Evolutionary conservation across 2,797 vertebrate genomes (phyloP), one percentile per base, ranked within the genome.

Genomic region (Rachycentron canadum): DNA sequence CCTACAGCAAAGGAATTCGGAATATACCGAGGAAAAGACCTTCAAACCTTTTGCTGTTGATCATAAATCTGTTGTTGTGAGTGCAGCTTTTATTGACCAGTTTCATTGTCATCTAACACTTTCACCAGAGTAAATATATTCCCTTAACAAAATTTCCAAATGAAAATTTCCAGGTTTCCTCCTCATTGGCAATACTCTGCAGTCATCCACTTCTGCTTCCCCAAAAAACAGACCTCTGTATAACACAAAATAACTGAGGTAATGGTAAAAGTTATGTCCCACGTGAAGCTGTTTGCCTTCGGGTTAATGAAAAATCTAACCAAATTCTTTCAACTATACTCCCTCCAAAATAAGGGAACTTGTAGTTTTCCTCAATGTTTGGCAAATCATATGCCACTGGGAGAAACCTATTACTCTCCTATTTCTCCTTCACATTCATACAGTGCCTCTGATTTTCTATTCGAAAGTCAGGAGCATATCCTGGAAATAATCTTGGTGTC

Each of bases 1-100:
- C 2, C 63, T 60, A 19, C n/a, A 13, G 66, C 56, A 69, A 50
- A 73, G 36, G 55, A 77, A 79, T 71, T 45, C 53, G 0, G 13
- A 70, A 17, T 12, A 14, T n/a, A 56, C 38, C 38, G 45, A 62
- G 56, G 30, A 40, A 45, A 40, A 73, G 28, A 57, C 3, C 8
- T 72, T 56, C 19, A 30, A 63, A 40, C 23, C 30, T 71, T 32
- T 34, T 3, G 21, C 0, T 41, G 23, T 28, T 10, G 10, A 63
- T 11, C 12, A 16, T 47, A 5, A 57, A 55, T 65, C n/a, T 17
- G 41, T 55, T 47, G 62, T 36, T 28, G 19, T 45, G 19, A 32
- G 50, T 65, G 25, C 55, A 19, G 25, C 47, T 49, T 53, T 64
- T 60, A 21, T 60, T 28, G 45, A 1, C 30, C 41, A 26, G 25